Evolutionary conservation across 2,797 vertebrate species (phyloP), one percentile per base, ranked within the genome.

Genomic region (Phrynocephalus vlangalii): DNA sequence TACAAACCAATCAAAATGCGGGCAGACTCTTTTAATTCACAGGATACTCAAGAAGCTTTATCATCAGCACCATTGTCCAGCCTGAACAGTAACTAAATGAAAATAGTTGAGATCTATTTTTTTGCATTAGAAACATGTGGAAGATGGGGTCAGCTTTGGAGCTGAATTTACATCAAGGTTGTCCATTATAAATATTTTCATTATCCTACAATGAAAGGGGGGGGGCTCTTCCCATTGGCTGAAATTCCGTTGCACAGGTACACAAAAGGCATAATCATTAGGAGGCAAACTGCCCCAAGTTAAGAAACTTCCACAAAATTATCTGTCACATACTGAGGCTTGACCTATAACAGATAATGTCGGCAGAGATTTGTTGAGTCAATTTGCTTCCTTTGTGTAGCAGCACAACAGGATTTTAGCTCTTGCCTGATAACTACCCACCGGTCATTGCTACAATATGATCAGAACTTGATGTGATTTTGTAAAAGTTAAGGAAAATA

Each of bases 1-100:
- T 79, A 85, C 93, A 90, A 93, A 88, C 86, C 87, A 92, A 67
- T 89, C 92, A 92, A 92, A 92, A 96, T 93, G 89, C 90, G 92
- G 88, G 92, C 92, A 93, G 83, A 48, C 75, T 91, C 89, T 86
- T 83, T 92, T 89, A 87, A 87, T 92, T 84, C 89, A 79, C 90
- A 87, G 20, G 83, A 90, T 90, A 92, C 67, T 89, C 85, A 88
- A 33, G 87, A 80, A 94, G 90, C 87, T 77, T 44, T 82, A 90
- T 48, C 83, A 91, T 44, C 90, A 92, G 82, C 70, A 93, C 87
- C 90, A 88, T 93, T 95, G 93, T 94, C 93, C 93, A 93, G 92
- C 94, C 48, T 72, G 66, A 75, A 28, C n/a, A 71, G 1, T 24
- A 56, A 82, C 30, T 60, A 30, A 82, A 9, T n/a, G 11, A 48